Conservation (phyloP, 2,797 vertebrate species). For the Sebastes aleutianus region DNA sequence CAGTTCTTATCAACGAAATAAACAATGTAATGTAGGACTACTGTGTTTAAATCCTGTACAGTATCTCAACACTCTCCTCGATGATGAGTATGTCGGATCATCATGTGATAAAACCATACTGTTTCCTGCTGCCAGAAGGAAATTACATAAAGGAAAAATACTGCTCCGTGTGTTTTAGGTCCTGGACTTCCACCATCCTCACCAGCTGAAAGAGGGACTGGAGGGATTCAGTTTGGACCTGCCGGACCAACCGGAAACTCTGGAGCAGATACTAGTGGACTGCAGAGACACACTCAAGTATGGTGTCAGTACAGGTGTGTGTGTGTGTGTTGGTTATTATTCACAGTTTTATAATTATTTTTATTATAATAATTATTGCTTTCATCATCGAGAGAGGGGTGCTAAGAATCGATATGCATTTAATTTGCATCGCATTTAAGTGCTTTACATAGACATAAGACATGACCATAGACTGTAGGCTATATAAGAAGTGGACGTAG, state of each 20-base stretch:
- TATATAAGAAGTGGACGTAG: neutral
- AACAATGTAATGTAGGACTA: neutral
- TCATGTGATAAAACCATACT: neutral
- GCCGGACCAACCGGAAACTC: slow-evolving; percentile 70
- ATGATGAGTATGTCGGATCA: neutral
- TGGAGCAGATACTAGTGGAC: slow-evolving; percentile 78
- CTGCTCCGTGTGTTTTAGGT: slow-evolving; percentile 30
- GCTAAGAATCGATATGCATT: neutral
- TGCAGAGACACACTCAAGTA: slow-evolving; percentile 82
- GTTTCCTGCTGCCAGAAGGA: neutral
- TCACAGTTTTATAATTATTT: neutral
- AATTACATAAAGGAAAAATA: neutral
- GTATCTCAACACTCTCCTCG: neutral
- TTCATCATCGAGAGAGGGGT: neutral
- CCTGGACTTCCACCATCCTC: slow-evolving; percentile 79
- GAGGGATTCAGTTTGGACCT: slow-evolving; percentile 80
- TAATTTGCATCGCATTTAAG: neutral
- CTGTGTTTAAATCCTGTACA: neutral
- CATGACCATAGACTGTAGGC: neutral
- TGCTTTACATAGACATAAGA: neutral
- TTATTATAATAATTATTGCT: neutral
- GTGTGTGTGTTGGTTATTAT: neutral
- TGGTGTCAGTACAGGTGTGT: slow-evolving; percentile 73
- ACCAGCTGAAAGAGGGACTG: slow-evolving; percentile 80
- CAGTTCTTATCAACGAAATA: neutral